Base-by-base conservation (phyloP, 2,797 vertebrate species). In the Paguma larvata region DNA sequence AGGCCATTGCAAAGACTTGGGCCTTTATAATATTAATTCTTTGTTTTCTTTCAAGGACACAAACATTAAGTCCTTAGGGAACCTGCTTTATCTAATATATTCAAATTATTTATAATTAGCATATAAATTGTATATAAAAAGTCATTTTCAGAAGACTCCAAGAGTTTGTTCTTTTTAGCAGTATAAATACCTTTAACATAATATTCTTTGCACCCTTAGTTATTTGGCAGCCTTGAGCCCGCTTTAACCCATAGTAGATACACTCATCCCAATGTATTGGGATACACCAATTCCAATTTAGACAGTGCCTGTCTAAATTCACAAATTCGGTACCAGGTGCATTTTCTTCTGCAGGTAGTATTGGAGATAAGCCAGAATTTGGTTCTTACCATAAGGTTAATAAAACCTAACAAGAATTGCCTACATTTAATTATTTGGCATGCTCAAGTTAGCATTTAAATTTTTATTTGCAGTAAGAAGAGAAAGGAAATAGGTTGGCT, bases 71-170 rank as follows among this genome's bases (percentile, higher is more conserved):
- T 90, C 65, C 70, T 94, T 84, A 79, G 65, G 84, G 72, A 91
- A 73, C 25, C n/a, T 92, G 46, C 72, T 87, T 85, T 96, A 92
- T 87, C 56, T 95, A 89, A 95, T 91, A 84, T 77, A 97, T 48
- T 95, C 84, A 93, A 94, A 75, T 96, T 70, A 88, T 83, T 88
- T 95, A 56, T 79, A 91, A 89, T 96, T 96, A 95, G 87, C 94
- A 87, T 85, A 96, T 46, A 95, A 86, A 87, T 77, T 95, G 2
- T 96, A 25, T 67, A 62, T 70, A 67, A 70, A 94, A 94, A 97
- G 78, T 32, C 30, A 80, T 56, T 92, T 95, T 59, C 25, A 53
- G 46, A 75, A 72, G 70, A 15, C 38, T 63, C 12, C 48, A 34
- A 83, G 63, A 65, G 4, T 67, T 72, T 92, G 70, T 79, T 90